Evolutionary conservation across 2,797 vertebrate genomes (phyloP).

Genomic region (Hypotaenidia philippensis): DNA sequence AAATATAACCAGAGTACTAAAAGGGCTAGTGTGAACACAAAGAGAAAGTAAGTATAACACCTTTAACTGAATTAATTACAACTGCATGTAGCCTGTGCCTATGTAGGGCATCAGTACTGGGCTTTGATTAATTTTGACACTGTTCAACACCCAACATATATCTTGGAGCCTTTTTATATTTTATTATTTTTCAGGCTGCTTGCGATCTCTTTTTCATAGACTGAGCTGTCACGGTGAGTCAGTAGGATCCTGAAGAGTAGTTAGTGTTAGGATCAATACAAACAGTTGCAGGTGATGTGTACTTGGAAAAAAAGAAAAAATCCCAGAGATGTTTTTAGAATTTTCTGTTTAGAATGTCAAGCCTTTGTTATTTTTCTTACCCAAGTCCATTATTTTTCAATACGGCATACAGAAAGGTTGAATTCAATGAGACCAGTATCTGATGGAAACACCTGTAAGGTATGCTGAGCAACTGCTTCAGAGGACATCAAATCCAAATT

Average conservation of each 20-base stretch:
- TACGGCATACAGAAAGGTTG: not conserved
- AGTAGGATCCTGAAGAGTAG: not conserved
- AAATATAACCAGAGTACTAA: not conserved
- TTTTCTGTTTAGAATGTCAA: not conserved
- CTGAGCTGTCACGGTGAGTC: not conserved
- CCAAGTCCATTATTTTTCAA: not conserved
- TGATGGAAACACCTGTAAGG: not conserved
- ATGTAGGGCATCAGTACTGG: not conserved
- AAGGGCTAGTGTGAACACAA: not conserved
- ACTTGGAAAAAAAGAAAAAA: not conserved
- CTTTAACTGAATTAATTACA: not conserved
- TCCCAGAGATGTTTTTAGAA: not conserved
- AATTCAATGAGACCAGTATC: not conserved
- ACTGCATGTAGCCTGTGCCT: not conserved
- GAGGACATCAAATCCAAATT: not conserved
- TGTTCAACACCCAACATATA: not conserved
- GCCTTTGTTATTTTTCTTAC: not conserved
- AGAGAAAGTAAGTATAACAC: not conserved
- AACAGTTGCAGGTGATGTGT: not conserved
- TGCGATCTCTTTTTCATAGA: not conserved
- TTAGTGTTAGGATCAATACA: not conserved
- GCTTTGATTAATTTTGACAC: not conserved
- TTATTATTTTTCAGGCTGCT: not conserved
- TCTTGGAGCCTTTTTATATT: not conserved
- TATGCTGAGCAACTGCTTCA: fast-evolving